Evolutionary conservation across 2,797 vertebrate species (phyloP).

Genomic region (Fringilla coelebs): DNA sequence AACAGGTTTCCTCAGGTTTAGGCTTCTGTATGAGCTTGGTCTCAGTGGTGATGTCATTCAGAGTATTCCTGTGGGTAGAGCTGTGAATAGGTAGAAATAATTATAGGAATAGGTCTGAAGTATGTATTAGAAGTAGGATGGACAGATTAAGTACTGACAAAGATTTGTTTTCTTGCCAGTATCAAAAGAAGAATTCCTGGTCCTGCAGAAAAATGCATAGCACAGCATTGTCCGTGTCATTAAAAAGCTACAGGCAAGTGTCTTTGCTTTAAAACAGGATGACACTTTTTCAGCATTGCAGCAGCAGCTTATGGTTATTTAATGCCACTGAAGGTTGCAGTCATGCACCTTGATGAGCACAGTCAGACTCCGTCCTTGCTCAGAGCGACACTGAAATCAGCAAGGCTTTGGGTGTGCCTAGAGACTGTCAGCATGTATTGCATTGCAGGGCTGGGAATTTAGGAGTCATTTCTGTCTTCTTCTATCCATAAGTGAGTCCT

Average conservation of each 20-base stretch:
- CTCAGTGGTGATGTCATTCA: not conserved
- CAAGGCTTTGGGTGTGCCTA: not conserved
- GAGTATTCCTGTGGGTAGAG: not conserved
- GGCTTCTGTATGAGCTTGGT: not conserved
- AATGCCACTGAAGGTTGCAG: constrained; percentile 23
- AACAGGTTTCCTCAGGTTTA: not conserved
- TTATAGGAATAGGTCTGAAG: not conserved
- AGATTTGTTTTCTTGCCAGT: not conserved
- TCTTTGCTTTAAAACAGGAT: not conserved
- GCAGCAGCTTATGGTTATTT: constrained; percentile 50
- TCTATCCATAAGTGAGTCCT: not conserved
- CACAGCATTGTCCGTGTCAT: not conserved
- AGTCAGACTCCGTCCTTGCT: constrained; percentile 11
- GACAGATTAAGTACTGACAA: not conserved
- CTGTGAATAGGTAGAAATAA: not conserved
- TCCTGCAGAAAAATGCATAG: not conserved
- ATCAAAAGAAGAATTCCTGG: not conserved
- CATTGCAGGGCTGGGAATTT: not conserved
- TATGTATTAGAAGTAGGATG: not conserved
- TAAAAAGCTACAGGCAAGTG: not conserved
- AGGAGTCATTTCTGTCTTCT: not conserved
- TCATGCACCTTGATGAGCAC: not conserved
- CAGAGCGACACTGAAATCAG: not conserved
- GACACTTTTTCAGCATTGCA: constrained; percentile 52
- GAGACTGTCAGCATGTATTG: not conserved